Base-by-base conservation (phyloP, 2,113 vertebrate species). In the Burhinus oedicnemus region DNA sequence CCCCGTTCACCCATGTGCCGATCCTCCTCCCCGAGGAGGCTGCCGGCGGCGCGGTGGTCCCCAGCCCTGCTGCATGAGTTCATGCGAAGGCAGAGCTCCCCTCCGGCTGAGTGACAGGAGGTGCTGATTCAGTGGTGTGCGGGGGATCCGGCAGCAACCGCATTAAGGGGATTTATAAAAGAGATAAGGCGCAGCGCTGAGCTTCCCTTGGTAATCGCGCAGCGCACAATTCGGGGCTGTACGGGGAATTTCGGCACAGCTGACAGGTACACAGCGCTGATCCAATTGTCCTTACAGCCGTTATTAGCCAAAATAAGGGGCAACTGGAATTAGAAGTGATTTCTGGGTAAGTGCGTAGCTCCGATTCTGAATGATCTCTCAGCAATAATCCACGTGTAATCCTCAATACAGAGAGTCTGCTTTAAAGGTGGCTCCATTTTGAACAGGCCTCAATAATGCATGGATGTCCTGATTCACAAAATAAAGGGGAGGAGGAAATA, bases 341-440 rank as follows among this genome's bases (percentile, higher is more conserved):
- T 97, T 90, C 89, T 92, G 79, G 87, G 93, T 66, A 92, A 95
- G 93, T 5, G 68, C 91, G 86, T 75, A 65, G 78, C 87, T 64
- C 89, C 1, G 4, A n/a, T 91, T 79, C 87, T 70, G 77, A 97
- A 82, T 71, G 87, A 94, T 96, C 87, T 93, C 82, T 90, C 72
- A 34, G 95, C 75, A 93, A 92, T 96, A 93, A 97, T 96, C 93
- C 95, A 93, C 79, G 49, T 66, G 4, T 95, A 93, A 96, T 95
- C 93, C 92, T 96, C 84, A 7, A 52, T 62, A 54, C 27, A 20
- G 78, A 87, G 77, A 62, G n/a, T 36, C 36, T 57, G 86, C 92
- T 82, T 64, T 83, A 83, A 84, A 94, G 80, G 80, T 12, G 14
- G 82, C 87, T 95, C 69, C 89, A 78, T 88, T 96, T 75, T 52